A percentile compares a stretch with the other conserved stretches of the same genome.
Evolutionary conservation across 2,888 invertebrate genomes (phyloP).

Genomic region (Beris morrisii): DNA sequence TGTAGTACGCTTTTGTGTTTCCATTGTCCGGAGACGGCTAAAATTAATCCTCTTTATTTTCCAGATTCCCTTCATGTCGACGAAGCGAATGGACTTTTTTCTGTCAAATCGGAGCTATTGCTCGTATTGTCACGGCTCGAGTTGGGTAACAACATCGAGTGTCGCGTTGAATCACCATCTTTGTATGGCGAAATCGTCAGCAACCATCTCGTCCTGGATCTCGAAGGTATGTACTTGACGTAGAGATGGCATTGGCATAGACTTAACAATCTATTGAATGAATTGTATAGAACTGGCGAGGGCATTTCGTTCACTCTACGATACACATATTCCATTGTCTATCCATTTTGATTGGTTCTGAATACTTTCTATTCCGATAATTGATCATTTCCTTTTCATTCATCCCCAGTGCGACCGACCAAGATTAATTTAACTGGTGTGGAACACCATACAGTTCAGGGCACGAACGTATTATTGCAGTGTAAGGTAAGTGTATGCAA

Average conservation of each 20-base stretch:
- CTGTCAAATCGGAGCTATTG: constrained; percentile 65
- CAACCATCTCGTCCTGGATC: constrained; percentile 59
- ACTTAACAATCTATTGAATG: background rate
- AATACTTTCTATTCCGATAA: background rate
- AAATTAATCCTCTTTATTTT: constrained; percentile 23
- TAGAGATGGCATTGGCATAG: background rate
- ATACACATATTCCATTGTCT: no score
- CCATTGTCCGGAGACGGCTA: constrained; percentile 15
- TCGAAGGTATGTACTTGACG: constrained; percentile 63
- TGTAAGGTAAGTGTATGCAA: constrained; percentile 59
- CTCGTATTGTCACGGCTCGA: constrained; percentile 68
- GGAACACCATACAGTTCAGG: constrained; percentile 77
- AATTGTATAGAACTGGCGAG: background rate
- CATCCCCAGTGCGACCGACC: constrained; percentile 76
- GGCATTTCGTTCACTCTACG: background rate
- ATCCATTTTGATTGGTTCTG: no score
- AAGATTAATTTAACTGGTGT: constrained; percentile 75
- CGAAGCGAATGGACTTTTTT: constrained; percentile 62
- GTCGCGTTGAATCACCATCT: constrained; percentile 67
- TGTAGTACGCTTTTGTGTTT: background rate
- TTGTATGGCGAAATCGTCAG: constrained; percentile 58
- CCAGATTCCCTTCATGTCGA: constrained; percentile 58
- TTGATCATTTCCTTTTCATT: constrained; percentile 13
- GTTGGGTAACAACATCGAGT: constrained; percentile 69
- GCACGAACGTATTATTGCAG: constrained; percentile 74